Evolutionary conservation across 2,797 vertebrate species (phyloP), one percentile per base, ranked within the genome.

Genomic region (Premnoplex brunnescens): DNA sequence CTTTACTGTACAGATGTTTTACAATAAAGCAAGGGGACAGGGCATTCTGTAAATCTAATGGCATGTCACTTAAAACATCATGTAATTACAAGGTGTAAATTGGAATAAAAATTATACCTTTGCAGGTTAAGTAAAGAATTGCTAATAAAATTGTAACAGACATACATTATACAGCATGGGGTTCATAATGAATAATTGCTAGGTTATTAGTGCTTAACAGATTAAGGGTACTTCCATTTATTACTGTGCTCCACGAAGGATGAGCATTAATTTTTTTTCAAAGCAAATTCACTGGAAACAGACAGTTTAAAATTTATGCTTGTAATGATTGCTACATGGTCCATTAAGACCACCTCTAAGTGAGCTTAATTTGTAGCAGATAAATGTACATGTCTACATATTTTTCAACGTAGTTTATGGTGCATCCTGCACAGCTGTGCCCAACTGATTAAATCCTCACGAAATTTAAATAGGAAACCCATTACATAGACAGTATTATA

Each of bases 401-500:
- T 98, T 98, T 98, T 98, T 98, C 98, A 98, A 96, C 51, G 62
- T 98, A 97, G 97, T 98, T 98, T 98, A 98, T 98, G 96, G 97
- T 94, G 97, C 97, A 97, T 98, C 97, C 97, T 97, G 98, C 97
- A 97, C 98, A 98, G 98, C 98, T 98, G 98, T 96, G 97, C 97
- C 98, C 97, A 97, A 97, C 97, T 98, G 98, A 98, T 98, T 98
- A 98, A 98, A 98, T 98, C 97, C 97, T 97, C 97, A 95, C 97
- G 97, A 98, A 98, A 98, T 98, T 98, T 98, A 98, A 98, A 98
- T 98, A 98, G 98, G 98, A 98, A 98, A 98, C 95, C 98, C 98
- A 98, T 98, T 98, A 98, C 97, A 85, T 96, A 97, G 97, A 95
- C 98, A 98, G 97, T 98, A 98, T 98, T 98, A 97, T 97, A 97